Evolutionary conservation across 2,113 vertebrate genomes (phyloP).

Genomic region (Microcebus murinus): DNA sequence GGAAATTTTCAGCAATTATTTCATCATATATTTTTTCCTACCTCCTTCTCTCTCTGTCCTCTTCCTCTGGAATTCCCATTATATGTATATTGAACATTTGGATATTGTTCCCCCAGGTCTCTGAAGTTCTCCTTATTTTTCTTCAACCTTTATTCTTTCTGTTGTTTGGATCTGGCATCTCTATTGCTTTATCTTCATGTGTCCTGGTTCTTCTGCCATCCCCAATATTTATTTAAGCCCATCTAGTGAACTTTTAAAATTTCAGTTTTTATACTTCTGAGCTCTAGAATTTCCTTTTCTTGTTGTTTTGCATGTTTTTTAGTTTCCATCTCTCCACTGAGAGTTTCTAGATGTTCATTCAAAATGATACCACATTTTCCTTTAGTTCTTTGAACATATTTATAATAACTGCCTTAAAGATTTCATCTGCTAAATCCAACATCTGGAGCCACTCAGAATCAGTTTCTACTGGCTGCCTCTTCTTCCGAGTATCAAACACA

Average conservation of each 20-base stretch:
- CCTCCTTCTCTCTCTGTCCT: neutral
- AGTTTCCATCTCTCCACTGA: slow-evolving; percentile 11
- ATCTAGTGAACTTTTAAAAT: slow-evolving; percentile 7
- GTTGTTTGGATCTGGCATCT: neutral
- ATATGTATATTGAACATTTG: neutral
- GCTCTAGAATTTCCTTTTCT: neutral
- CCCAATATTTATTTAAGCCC: neutral
- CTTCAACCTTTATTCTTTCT: neutral
- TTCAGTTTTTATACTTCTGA: neutral
- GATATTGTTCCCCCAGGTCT: neutral
- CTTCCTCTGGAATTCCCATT: neutral
- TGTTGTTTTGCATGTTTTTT: neutral
- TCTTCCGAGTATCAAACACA: neutral
- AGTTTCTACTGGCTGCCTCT: neutral
- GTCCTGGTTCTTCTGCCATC: neutral
- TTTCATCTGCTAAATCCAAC: slow-evolving; percentile 3
- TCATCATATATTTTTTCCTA: neutral
- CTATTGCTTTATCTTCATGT: neutral
- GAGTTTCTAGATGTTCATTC: neutral
- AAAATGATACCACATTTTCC: neutral
- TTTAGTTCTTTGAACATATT: slow-evolving; percentile 14
- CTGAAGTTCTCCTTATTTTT: neutral
- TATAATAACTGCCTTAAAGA: slow-evolving; percentile 33
- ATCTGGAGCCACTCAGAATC: slow-evolving; percentile 10
- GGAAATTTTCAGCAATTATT: neutral